A percentile compares a stretch with the other conserved stretches of the same genome.
phyloP scores from a whole-genome alignment of 2,888 invertebrate genomes.

The Perizoma affinitatum region DNA sequence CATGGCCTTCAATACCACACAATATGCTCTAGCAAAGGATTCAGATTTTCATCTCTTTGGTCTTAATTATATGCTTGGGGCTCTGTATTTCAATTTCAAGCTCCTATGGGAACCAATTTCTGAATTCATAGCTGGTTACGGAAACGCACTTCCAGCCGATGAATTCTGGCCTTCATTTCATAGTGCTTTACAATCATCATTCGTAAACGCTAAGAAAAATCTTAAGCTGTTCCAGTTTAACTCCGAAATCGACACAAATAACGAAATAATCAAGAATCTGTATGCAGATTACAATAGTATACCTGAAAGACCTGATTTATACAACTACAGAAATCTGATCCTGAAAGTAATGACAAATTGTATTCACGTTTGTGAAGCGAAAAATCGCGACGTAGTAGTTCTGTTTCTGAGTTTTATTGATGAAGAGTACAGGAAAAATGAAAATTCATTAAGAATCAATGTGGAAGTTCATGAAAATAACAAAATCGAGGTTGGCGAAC shows the following conservation, averaged over 20 bases:
- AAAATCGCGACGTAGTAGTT: slow-evolving; percentile 91
- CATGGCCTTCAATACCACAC: slow-evolving; percentile 86
- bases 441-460: slow-evolving; percentile 80
- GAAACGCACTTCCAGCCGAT: slow-evolving; percentile 83
- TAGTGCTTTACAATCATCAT: slow-evolving; percentile 82
- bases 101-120: slow-evolving; percentile 94
- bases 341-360: slow-evolving; percentile 91
- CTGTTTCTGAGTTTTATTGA: slow-evolving; percentile 92
- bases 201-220: slow-evolving; percentile 71
- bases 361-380: slow-evolving; percentile 90
- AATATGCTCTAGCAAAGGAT: slow-evolving; percentile 82
- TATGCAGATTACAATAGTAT: slow-evolving; percentile 71
- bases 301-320: slow-evolving; percentile 86
- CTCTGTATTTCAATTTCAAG: slow-evolving; percentile 93
- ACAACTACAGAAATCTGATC: slow-evolving; percentile 91
- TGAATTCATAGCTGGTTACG: slow-evolving; percentile 90
- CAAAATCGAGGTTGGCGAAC: slow-evolving; percentile 62
- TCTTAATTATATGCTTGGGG: slow-evolving; percentile 91
- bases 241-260: slow-evolving; percentile 61
- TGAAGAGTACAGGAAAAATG: slow-evolving; percentile 79
- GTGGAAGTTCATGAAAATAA: slow-evolving; percentile 82
- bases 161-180: slow-evolving; percentile 90
- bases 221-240: slow-evolving; percentile 63
- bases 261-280: slow-evolving; percentile 58
- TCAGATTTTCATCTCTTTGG: slow-evolving; percentile 86